Evolutionary conservation across 2,797 vertebrate species (phyloP), one percentile per base, ranked within the genome.

Genomic region (Monodelphis domestica): DNA sequence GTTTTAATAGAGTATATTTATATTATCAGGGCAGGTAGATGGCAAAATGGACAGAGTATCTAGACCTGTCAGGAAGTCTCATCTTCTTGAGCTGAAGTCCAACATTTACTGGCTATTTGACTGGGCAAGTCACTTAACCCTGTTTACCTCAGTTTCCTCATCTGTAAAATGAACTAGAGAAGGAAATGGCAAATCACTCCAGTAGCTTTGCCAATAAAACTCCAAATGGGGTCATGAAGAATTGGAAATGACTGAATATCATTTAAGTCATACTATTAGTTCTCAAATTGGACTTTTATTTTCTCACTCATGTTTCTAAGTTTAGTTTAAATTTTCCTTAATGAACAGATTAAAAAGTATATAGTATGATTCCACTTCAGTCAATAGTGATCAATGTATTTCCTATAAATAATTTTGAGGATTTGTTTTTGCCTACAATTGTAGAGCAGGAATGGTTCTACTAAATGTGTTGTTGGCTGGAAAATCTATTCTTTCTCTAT

Each of bases 1-100:
- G 24, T 51, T 87, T 93, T 92, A 55, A 91, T 54, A 89, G 92
- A 94, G 56, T 94, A 45, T 11, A 2, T 90, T 90, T 91, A 45
- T 9, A 10, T 0, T 11, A 45, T 91, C 38, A 50, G n/a, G n/a
- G n/a, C n/a, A n/a, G n/a, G n/a, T n/a, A n/a, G n/a, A n/a, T n/a
- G n/a, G n/a, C n/a, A n/a, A n/a, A n/a, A n/a, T n/a, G n/a, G n/a
- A n/a, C n/a, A n/a, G n/a, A n/a, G n/a, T n/a, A n/a, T n/a, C n/a
- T n/a, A n/a, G n/a, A n/a, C n/a, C n/a, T n/a, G n/a, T n/a, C n/a
- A n/a, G n/a, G n/a, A n/a, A n/a, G n/a, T n/a, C n/a, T n/a, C n/a
- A n/a, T n/a, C n/a, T n/a, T n/a, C n/a, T n/a, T n/a, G n/a, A n/a
- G n/a, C n/a, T n/a, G n/a, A n/a, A n/a, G n/a, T n/a, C n/a, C n/a